Percentiles rank a stretch among this genome's conserved stretches.
Evolutionary conservation across 2,888 invertebrate genomes (phyloP).

Genomic region (Pandemis cinnamomeana): DNA sequence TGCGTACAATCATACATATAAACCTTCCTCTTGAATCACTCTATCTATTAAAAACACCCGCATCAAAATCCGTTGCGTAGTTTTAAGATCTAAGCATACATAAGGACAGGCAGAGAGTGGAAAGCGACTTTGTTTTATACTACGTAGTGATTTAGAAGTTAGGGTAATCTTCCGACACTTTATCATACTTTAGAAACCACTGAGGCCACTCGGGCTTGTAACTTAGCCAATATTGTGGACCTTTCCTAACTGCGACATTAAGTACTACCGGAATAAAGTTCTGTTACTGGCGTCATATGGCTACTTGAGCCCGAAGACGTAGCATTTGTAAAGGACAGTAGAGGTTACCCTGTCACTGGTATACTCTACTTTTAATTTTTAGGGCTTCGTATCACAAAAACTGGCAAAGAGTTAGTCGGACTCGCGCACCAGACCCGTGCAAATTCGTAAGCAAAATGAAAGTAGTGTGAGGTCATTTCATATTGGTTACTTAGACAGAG

Average conservation of each 20-base stretch:
- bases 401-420: too few species aligned
- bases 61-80: too few species aligned
- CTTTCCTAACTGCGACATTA: constrained; percentile 32
- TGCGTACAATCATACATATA: too few species aligned
- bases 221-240: constrained; percentile 33
- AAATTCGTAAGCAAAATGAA: too few species aligned
- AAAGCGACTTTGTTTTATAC: not conserved
- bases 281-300: constrained; percentile 28
- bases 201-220: constrained; percentile 18
- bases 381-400: not conserved
- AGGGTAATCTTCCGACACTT: not conserved
- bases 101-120: too few species aligned
- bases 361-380: too few species aligned
- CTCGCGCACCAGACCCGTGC: too few species aligned
- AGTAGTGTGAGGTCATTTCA: too few species aligned
- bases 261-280: constrained; percentile 35
- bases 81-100: too few species aligned
- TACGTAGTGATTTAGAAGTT: not conserved
- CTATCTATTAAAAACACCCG: too few species aligned
- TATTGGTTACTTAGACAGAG: too few species aligned
- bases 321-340: constrained; percentile 13
- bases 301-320: not conserved
- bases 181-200: constrained; percentile 6
- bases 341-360: not conserved
- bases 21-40: too few species aligned